Evolutionary conservation across 2,797 vertebrate genomes (phyloP), one percentile per base, ranked within the genome.

Genomic region (Pseudochromis fuscus): DNA sequence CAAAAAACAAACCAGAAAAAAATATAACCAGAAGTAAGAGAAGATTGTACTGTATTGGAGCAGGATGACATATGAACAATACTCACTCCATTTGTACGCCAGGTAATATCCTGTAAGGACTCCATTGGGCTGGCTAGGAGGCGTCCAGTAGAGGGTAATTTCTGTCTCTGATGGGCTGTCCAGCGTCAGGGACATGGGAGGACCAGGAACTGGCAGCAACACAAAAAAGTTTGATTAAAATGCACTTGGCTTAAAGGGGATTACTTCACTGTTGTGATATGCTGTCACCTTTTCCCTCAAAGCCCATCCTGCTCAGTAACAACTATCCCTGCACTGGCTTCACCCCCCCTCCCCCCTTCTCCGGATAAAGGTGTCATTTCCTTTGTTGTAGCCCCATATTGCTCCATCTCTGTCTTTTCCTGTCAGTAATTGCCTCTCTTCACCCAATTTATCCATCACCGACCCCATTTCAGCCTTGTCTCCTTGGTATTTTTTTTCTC

Each of bases 161-260:
- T 94, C 94, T 11, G 94, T 95, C 73, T 96, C 91, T 1, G 94
- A 95, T 25, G 93, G 94, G 79, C 95, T 95, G 25, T 96, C 94
- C 67, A 96, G 79, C 12, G 49, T 85, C 85, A 97, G 64, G 4
- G 87, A 92, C 25, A 66, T 85, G 0, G 95, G 96, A 23, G 90
- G 90, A 75, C 94, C 91, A 6, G 96, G 96, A 50, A 95, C 96
- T 97, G 82, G 37, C n/a, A 79, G 24, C 48, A 76, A 82, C 35
- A 79, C 37, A 87, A 71, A 50, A 7, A 70, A 15, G 15, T 21
- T 13, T 49, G 24, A 79, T 81, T 59, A 72, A 64, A 66, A 65
- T 45, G 13, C 11, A 42, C 19, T 49, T 4, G 7, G 7, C 16
- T 57, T 57, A 37, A 67, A 28, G 21, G 18, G 5, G 10, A 69